Conservation (phyloP, 2,113 vertebrate genomes). For the Ammodytes marinus region DNA sequence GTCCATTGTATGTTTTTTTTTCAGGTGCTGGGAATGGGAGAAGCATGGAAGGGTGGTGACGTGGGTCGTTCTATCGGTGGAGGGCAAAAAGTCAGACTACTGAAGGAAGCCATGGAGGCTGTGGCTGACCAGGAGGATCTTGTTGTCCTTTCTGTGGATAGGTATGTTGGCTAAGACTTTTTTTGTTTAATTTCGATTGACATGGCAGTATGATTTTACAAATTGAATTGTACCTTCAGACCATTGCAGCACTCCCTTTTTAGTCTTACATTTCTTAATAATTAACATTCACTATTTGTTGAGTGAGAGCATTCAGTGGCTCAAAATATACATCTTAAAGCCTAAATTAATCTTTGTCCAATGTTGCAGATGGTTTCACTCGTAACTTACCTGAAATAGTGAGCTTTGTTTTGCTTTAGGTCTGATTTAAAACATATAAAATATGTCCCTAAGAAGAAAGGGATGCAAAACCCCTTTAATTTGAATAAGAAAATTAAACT, state of each 20-base stretch:
- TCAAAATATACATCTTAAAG: slow-evolving; percentile 7
- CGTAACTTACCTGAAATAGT: not conserved
- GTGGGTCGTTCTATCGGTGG: slow-evolving; percentile 92
- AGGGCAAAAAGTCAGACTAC: slow-evolving; percentile 95
- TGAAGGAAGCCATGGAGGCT: slow-evolving; percentile 90
- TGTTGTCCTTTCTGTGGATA: slow-evolving; percentile 92
- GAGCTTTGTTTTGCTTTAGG: slow-evolving; percentile 21
- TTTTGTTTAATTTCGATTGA: not conserved
- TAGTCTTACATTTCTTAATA: not conserved
- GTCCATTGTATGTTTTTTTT: slow-evolving; percentile 7
- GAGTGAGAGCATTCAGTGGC: not conserved
- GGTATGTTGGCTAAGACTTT: slow-evolving; percentile 81
- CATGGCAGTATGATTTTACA: not conserved
- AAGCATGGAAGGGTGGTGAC: slow-evolving; percentile 93
- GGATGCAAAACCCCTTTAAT: slow-evolving; percentile 26
- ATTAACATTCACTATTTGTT: not conserved
- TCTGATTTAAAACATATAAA: slow-evolving; percentile 28
- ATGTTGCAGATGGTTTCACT: not conserved
- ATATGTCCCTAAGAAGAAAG: slow-evolving; percentile 30
- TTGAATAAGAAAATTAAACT: slow-evolving; percentile 47
- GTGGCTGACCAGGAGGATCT: slow-evolving; percentile 90
- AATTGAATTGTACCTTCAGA: not conserved
- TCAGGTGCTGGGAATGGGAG: slow-evolving; percentile 94
- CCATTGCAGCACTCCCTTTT: not conserved
- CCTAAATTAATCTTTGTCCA: not conserved